phyloP scores from a whole-genome alignment of 2,797 vertebrate species.

The Naso thynnoides region DNA sequence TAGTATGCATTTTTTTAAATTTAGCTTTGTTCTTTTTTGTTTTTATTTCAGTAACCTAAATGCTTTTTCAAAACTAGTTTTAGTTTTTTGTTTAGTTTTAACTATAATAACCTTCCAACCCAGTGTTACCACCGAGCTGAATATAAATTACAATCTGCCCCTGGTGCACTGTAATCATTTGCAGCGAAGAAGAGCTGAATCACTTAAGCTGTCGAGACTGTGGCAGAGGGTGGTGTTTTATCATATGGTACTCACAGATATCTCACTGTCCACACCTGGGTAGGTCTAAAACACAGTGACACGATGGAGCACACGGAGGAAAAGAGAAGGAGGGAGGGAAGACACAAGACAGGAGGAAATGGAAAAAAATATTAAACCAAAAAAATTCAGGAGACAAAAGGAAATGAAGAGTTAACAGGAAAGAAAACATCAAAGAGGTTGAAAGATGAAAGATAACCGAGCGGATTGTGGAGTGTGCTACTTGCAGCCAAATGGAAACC shows the following conservation, averaged over 20 bases:
- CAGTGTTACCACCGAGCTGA: background rate
- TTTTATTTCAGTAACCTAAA: too few species aligned
- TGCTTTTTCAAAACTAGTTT: too few species aligned
- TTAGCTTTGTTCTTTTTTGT: too few species aligned
- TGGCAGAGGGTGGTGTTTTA: slow-evolving; percentile 68
- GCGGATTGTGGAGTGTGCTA: slow-evolving; percentile 45
- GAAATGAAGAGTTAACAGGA: slow-evolving; percentile 72
- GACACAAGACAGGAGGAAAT: slow-evolving; percentile 76
- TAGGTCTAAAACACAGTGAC: slow-evolving; percentile 86
- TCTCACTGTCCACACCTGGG: slow-evolving; percentile 89
- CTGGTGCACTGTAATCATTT: slow-evolving; percentile 30
- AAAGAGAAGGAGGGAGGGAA: slow-evolving; percentile 44
- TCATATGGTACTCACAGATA: slow-evolving; percentile 88
- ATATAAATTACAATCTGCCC: slow-evolving; percentile 43
- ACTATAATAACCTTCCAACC: too few species aligned
- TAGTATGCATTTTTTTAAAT: too few species aligned
- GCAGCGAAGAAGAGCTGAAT: slow-evolving; percentile 34
- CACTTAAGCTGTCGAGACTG: slow-evolving; percentile 62
- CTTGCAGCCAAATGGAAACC: slow-evolving; percentile 63
- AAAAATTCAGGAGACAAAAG: slow-evolving; percentile 58
- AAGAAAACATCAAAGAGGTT: slow-evolving; percentile 60
- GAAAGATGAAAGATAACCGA: slow-evolving; percentile 60
- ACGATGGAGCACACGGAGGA: slow-evolving; percentile 73
- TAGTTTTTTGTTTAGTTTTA: too few species aligned
- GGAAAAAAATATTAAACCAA: slow-evolving; percentile 74